These are phyloP conservation scores for Himalopsyche japonica DNA, from an alignment of 2,888 invertebrate species.

Conservation along the genomic window DNA sequence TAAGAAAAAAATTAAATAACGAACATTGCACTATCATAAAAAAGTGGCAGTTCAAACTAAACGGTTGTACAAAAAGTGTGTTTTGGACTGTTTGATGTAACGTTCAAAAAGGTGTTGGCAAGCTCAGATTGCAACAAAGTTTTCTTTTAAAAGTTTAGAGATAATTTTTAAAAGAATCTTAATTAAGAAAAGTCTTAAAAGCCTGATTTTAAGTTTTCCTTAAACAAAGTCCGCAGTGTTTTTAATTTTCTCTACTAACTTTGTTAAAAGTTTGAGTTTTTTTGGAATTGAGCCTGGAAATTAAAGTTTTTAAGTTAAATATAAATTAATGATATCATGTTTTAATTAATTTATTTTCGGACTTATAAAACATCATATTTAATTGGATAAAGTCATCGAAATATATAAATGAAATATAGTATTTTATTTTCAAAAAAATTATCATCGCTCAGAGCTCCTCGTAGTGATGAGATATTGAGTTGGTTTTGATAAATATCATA, in stretches of 20 bases:
- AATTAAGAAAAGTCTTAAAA: not conserved
- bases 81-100: not conserved
- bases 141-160: not conserved
- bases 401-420: too few relatives aligned
- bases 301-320: not conserved
- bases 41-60: too few relatives aligned
- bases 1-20: too few relatives aligned
- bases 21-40: too few relatives aligned
- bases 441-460: too few relatives aligned
- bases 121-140: not conserved
- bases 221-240: not conserved
- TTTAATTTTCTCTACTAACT: not conserved
- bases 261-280: not conserved
- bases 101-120: not conserved
- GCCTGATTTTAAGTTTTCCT: not conserved
- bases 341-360: too few relatives aligned
- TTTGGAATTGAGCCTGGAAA: not conserved
- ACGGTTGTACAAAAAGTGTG: not conserved
- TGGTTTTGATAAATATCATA: too few relatives aligned
- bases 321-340: too few relatives aligned
- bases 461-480: too few relatives aligned
- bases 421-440: too few relatives aligned
- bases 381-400: too few relatives aligned
- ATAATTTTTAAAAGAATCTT: not conserved
- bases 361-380: too few relatives aligned